These are phyloP conservation scores for Mythimna impura DNA, from an alignment of 2,888 invertebrate species.

Conservation along the genomic window DNA sequence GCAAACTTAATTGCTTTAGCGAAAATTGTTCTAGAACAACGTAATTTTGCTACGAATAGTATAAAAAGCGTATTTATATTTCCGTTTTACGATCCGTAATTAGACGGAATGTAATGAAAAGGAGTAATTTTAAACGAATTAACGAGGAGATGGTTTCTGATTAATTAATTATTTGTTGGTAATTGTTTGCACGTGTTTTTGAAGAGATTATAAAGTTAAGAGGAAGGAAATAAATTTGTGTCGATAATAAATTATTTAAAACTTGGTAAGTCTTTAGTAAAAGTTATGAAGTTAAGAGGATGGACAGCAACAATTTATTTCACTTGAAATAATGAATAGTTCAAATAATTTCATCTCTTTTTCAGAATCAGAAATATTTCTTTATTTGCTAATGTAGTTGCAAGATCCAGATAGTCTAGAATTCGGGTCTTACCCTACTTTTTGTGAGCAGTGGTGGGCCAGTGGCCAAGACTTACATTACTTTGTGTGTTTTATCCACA, in stretches of 20 bases:
- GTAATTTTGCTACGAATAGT: conserved; percentile 66
- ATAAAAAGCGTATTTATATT: conserved; percentile 70
- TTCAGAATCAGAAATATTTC: too few relatives aligned
- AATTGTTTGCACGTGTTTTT: conserved; percentile 51
- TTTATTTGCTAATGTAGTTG: too few relatives aligned
- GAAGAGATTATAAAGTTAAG: conserved; percentile 9
- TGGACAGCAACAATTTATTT: background rate
- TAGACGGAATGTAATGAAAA: conserved; percentile 60
- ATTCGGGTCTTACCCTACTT: too few relatives aligned
- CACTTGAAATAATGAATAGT: background rate
- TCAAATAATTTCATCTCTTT: background rate
- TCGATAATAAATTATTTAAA: background rate
- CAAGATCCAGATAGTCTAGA: too few relatives aligned
- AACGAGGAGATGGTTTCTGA: conserved; percentile 46
- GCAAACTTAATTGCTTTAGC: conserved; percentile 77
- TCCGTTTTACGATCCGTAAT: conserved; percentile 69
- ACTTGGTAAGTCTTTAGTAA: background rate
- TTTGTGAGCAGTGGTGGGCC: too few relatives aligned
- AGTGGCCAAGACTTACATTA: too few relatives aligned
- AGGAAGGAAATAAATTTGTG: conserved; percentile 1
- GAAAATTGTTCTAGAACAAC: conserved; percentile 72
- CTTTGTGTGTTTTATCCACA: too few relatives aligned
- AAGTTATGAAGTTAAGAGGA: background rate
- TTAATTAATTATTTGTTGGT: conserved; percentile 48
- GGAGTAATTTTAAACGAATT: conserved; percentile 63